A percentile compares a stretch with the other conserved stretches of the same genome.
These are phyloP conservation scores for Neopelma chrysocephalum DNA, from an alignment of 2,797 vertebrate genomes.

Conservation along the genomic window DNA sequence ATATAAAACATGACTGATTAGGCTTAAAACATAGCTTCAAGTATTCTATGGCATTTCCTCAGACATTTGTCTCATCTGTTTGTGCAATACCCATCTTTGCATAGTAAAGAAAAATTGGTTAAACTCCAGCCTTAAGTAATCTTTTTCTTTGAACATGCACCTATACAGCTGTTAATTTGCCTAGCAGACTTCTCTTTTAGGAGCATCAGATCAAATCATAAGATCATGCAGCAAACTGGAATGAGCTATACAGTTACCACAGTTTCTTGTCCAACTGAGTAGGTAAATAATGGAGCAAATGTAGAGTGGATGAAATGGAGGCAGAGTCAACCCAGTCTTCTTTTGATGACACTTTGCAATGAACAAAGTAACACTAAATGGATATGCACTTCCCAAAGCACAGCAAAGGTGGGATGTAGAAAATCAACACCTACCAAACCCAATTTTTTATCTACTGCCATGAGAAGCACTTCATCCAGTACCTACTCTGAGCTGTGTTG, in stretches of 20 bases:
- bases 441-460: not conserved
- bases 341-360: not conserved
- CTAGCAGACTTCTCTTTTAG: slow-evolving; percentile 77
- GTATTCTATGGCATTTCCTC: slow-evolving; percentile 75
- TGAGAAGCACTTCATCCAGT: not conserved
- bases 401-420: not conserved
- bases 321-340: slow-evolving; percentile 50
- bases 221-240: slow-evolving; percentile 85
- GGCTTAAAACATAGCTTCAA: slow-evolving; percentile 77
- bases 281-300: slow-evolving; percentile 72
- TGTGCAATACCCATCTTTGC: slow-evolving; percentile 95
- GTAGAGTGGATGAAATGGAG: slow-evolving; percentile 75
- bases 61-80: slow-evolving; percentile 70
- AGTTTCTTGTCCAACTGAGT: slow-evolving; percentile 73
- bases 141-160: slow-evolving; percentile 86
- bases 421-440: slow-evolving; percentile 1
- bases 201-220: slow-evolving; percentile 83
- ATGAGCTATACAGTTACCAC: slow-evolving; percentile 73
- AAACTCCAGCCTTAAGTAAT: slow-evolving; percentile 68
- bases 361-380: not conserved
- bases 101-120: slow-evolving; percentile 92
- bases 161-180: slow-evolving; percentile 77
- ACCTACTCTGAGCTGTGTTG: not conserved
- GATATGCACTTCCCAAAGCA: slow-evolving; percentile 23
- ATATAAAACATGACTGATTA: slow-evolving; percentile 67